These are phyloP conservation scores for Lasioglossum morio DNA, from an alignment of 2,888 invertebrate species.

Conservation along the genomic window DNA sequence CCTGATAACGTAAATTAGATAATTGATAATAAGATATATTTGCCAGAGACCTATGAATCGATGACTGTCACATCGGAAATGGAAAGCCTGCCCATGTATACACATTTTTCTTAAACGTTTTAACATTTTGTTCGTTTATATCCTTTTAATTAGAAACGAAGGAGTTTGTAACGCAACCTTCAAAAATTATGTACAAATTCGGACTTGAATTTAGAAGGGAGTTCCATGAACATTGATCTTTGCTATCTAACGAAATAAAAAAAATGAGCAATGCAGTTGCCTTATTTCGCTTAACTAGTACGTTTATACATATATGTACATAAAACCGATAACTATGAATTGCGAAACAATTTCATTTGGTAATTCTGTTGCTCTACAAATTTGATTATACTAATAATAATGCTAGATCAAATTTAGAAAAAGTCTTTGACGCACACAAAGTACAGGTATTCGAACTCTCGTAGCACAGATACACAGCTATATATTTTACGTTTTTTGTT, in stretches of 20 bases:
- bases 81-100: neutral
- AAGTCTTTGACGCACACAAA: constrained; percentile 11
- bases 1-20: constrained; percentile 20
- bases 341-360: neutral
- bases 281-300: neutral
- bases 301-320: neutral
- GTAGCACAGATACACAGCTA: neutral
- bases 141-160: neutral
- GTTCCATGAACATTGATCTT: neutral
- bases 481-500: neutral
- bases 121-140: neutral
- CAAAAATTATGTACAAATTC: neutral
- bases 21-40: constrained; percentile 57
- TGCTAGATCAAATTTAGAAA: neutral
- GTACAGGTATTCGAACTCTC: neutral
- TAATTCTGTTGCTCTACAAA: neutral
- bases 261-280: neutral
- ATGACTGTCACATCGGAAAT: neutral
- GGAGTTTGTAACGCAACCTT: neutral
- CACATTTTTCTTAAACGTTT: neutral
- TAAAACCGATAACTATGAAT: neutral
- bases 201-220: neutral
- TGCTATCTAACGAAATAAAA: neutral
- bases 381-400: neutral
- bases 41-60: constrained; percentile 2